Evolutionary conservation across 2,888 invertebrate species (phyloP), one percentile per base, ranked within the genome.

Genomic region (Hydrotaea diabolus): DNA sequence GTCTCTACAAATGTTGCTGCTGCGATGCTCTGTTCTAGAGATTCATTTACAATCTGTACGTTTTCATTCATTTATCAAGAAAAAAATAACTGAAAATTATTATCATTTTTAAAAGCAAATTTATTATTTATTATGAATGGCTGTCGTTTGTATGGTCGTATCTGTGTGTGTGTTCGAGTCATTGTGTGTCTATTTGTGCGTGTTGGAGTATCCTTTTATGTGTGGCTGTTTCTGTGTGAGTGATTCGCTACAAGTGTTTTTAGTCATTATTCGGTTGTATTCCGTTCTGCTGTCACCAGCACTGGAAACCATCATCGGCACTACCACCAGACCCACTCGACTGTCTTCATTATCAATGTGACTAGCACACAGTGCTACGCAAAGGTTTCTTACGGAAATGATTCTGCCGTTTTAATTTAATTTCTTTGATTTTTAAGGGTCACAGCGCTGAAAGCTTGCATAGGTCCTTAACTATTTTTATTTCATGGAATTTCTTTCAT

Each of bases 61-160:
- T 71, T 71, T 53, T 71, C 71, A 71, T 49, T 53, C 71, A 71
- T 71, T 71, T 53, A 71, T 71, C 71, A 53, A 13, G 5, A n/a
- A n/a, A n/a, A n/a, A n/a, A n/a, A n/a, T n/a, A 71, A 59, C 59
- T 23, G 23, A 26, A 71, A 49, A 71, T 53, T 71, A 71, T 69
- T 69, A 46, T 46, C 21, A 69, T 43, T 69, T 31, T 69, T 69
- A 26, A 71, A 49, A 71, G 53, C 49, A 26, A 53, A 71, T 71
- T 53, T 71, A 53, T 71, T 49, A 43, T 69, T 69, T 43, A 59
- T 59, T 26, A 59, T 23, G 15, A 59, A 59, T 26, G 59, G 23
- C 26, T 59, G 59, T 59, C 49, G 15, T 49, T 8, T 23, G 59
- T 39, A 39, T 59, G 15, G 1, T 3, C 7, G 59, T 23, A 26